Percentiles rank a stretch among this genome's conserved stretches.
Conservation (phyloP, 1,140 invertebrate genomes). For the Campoletis sonorensis region DNA sequence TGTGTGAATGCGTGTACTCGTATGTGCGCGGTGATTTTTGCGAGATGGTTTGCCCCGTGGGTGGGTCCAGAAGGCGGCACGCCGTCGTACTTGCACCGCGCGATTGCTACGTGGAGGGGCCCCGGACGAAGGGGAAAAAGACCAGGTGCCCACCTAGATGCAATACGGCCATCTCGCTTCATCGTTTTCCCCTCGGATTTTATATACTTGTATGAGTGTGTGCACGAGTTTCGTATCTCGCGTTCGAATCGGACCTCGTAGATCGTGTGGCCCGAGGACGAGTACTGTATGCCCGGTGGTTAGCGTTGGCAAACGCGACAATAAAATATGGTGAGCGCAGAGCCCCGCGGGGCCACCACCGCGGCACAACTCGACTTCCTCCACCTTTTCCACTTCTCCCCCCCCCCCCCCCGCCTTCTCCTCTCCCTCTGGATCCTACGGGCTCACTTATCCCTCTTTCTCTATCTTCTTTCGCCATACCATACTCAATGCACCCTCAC, state of each 20-base stretch:
- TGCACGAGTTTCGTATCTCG: background rate
- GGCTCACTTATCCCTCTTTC: slow-evolving; percentile 9
- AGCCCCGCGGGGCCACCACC: slow-evolving; percentile 60
- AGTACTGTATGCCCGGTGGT: slow-evolving; percentile 53
- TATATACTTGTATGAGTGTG: slow-evolving; percentile 27
- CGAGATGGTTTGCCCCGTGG: slow-evolving; percentile 74
- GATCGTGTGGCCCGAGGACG: slow-evolving; percentile 51
- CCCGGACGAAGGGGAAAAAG: slow-evolving; percentile 31
- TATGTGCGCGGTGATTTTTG: slow-evolving; percentile 78
- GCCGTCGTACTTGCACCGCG: slow-evolving; percentile 51
- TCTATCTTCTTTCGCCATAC: background rate
- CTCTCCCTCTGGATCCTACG: slow-evolving; percentile 19
- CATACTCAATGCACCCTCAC: background rate
- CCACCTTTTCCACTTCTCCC: slow-evolving; percentile 17
- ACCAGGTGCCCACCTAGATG: slow-evolving; percentile 32
- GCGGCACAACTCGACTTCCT: slow-evolving; percentile 45
- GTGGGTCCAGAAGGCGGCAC: slow-evolving; percentile 68
- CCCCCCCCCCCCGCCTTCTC: slow-evolving; percentile 18
- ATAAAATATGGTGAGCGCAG: slow-evolving; percentile 72
- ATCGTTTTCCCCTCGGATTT: slow-evolving; percentile 33
- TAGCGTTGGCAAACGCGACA: slow-evolving; percentile 72
- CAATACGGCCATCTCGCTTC: slow-evolving; percentile 41
- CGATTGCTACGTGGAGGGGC: slow-evolving; percentile 7
- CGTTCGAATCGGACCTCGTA: slow-evolving; percentile 45
- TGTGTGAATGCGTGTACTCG: slow-evolving; percentile 18